A percentile compares a stretch with the other conserved stretches of the same genome.
Conservation (phyloP, 2,113 vertebrate genomes). For the Lathamus discolor region DNA sequence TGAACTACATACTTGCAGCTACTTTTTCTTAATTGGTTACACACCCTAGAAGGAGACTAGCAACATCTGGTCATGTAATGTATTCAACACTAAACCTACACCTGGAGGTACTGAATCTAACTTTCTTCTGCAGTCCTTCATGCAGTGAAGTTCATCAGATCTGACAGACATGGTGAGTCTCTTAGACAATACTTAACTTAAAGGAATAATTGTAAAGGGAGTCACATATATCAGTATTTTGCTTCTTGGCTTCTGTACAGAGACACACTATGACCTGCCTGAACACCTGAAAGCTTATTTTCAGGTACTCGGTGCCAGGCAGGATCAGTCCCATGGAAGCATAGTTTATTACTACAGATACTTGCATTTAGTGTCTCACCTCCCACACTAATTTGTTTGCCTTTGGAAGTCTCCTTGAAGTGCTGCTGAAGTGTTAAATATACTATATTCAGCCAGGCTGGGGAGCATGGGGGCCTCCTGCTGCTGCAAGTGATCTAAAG, state of each 20-base stretch:
- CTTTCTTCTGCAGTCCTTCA: background rate
- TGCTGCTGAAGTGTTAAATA: background rate
- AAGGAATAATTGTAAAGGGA: background rate
- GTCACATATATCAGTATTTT: background rate
- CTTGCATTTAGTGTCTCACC: background rate
- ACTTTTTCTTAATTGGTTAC: background rate
- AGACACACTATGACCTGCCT: background rate
- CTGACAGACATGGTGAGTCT: background rate
- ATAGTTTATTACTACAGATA: background rate
- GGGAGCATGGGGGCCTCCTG: background rate
- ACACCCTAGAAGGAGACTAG: background rate
- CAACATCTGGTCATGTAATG: background rate
- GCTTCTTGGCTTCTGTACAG: background rate
- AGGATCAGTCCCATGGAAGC: background rate
- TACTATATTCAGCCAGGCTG: background rate
- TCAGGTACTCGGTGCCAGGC: background rate
- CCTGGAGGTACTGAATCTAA: background rate
- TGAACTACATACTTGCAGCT: rapidly evolving
- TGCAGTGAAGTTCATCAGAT: background rate
- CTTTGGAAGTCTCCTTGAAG: conserved; percentile 56
- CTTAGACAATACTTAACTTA: background rate
- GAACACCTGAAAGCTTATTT: background rate
- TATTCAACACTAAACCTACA: background rate
- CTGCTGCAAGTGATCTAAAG: background rate
- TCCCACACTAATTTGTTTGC: background rate